Evolutionary conservation across 2,888 invertebrate species (phyloP).

Genomic region (Stramonita haemastoma): DNA sequence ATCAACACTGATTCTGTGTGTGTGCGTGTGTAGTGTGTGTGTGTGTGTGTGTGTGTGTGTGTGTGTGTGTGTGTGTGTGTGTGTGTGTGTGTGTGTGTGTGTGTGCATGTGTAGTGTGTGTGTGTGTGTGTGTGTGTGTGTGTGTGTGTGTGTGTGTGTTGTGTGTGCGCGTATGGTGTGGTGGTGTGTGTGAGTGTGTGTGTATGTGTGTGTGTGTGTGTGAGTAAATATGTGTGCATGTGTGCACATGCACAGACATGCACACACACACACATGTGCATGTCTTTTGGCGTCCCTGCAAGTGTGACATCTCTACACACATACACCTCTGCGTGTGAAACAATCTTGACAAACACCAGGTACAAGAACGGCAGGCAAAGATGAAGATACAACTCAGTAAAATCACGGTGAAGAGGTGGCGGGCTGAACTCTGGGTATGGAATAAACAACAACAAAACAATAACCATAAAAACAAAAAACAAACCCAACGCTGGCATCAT

Average conservation of each 20-base stretch:
- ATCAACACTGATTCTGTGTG: neutral
- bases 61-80: neutral
- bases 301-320: neutral
- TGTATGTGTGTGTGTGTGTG: neutral
- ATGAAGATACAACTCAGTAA: neutral
- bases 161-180: neutral
- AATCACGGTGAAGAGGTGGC: too few species aligned
- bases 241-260: neutral
- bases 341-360: neutral
- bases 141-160: neutral
- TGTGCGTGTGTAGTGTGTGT: neutral
- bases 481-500: neutral
- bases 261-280: neutral
- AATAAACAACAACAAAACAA: neutral
- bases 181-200: constrained; percentile 4
- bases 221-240: neutral
- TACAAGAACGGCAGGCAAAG: neutral
- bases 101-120: neutral
- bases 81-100: neutral
- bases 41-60: neutral
- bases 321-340: neutral
- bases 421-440: too few species aligned
- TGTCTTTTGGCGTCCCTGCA: neutral
- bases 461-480: neutral
- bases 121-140: constrained; percentile 3